Evolutionary conservation across 2,888 invertebrate species (phyloP), one percentile per base, ranked within the genome.

Genomic region (Thelaira solivaga): DNA sequence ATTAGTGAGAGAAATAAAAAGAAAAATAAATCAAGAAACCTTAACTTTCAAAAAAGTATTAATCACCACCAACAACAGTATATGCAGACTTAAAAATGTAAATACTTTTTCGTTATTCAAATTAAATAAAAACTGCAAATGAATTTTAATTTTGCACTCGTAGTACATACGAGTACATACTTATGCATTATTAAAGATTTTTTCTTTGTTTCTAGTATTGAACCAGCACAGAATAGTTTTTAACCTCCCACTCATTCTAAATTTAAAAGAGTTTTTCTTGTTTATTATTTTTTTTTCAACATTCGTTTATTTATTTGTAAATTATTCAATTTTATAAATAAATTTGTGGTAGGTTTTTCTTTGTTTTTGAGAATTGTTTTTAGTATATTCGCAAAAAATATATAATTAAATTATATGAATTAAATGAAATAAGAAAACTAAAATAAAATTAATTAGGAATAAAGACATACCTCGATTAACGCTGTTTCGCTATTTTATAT

Each of bases 1-100:
- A 64, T 1, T 13, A 65, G 26, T 20, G 7, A 65, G 20, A 24
- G 6, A 2, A 43, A 57, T 11, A 31, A 11, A 36, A 39, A 53
- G 11, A 10, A 31, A 68, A 18, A 26, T n/a, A 5, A 13, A 62
- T 18, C 39, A 31, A 22, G n/a, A 61, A 26, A 43, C 18, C 34
- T 36, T 45, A 34, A 45, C 43, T 64, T 55, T 69, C n/a, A 43
- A 47, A 64, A 49, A 57, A 20, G 31, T 57, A 69, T 57, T 69
- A 64, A 64, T 57, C 34, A 43, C 34, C 64, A 43, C 20, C 45
- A 20, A 1, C 24, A 24, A 41, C 31, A 39, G n/a, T n/a, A n/a
- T n/a, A n/a, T n/a, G n/a, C n/a, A n/a, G n/a, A n/a, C n/a, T n/a
- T n/a, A n/a, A n/a, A n/a, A n/a, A n/a, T n/a, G n/a, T n/a, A n/a